Conservation (phyloP, 2,797 vertebrate species). For the Molossus molossus region DNA sequence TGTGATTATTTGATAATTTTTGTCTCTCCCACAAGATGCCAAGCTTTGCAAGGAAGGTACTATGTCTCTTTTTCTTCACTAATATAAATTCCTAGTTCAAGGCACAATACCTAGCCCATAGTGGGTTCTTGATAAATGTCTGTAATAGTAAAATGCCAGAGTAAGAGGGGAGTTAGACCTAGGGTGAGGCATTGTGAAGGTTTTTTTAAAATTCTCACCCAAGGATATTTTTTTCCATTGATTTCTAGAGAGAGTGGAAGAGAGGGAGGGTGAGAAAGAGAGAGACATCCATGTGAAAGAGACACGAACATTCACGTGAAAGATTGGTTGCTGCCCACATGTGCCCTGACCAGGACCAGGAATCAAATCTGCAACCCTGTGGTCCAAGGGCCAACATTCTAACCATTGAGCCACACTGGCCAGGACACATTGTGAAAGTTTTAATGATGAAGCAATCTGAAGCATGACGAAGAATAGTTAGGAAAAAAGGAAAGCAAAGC, state of each 20-base stretch:
- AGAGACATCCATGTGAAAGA: too few species aligned
- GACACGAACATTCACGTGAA: too few species aligned
- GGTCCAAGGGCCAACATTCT: too few species aligned
- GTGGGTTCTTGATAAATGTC: background rate
- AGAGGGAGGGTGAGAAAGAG: too few species aligned
- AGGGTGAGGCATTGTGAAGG: background rate
- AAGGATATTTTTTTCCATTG: too few species aligned
- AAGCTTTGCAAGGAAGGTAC: background rate
- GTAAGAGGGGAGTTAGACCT: background rate
- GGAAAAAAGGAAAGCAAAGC: background rate
- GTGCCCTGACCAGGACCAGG: too few species aligned
- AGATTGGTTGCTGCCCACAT: too few species aligned
- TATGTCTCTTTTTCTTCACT: background rate
- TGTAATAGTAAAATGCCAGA: background rate
- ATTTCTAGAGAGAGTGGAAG: too few species aligned
- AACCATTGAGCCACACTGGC: too few species aligned
- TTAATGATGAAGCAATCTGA: background rate
- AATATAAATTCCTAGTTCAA: background rate
- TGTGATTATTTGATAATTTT: constrained; percentile 10
- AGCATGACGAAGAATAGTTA: background rate
- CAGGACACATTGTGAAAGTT: too few species aligned
- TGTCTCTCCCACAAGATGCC: background rate
- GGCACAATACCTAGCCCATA: background rate
- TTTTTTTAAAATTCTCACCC: background rate
- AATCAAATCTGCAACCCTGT: too few species aligned